Evolutionary conservation across 1,140 invertebrate genomes (phyloP), one percentile per base, ranked within the genome.

Genomic region (Physella acuta): DNA sequence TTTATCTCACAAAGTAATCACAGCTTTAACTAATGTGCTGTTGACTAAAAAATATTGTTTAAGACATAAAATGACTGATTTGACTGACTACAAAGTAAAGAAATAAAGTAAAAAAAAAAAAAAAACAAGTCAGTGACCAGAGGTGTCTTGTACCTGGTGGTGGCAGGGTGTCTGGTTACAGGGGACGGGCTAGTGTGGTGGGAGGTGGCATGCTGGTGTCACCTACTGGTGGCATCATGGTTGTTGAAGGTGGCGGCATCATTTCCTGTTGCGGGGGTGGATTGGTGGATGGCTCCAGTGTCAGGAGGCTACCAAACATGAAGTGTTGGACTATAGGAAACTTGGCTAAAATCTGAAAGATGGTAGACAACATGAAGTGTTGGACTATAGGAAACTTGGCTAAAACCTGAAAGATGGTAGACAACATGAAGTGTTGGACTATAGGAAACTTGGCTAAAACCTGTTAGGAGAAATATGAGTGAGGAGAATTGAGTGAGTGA

Each of bases 241-340:
- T 44, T 11, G 20, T 11, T 44, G 39, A 44, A 11, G 39, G 8
- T 11, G 39, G 39, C 20, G 39, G 39, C 20, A 44, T 8, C 8
- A 44, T 20, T 44, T 44, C 39, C 20, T 11, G 20, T 20, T 44
- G 8, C 14, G 44, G 28, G 2, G 34, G 44, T 49, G 39, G 52
- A 20, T 53, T 58, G 1, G 72, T 72, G n/a, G 59, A 36, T 34
- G 81, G 84, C 33, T 88, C 87, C 51, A 93, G 89, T 2, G 89
- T 87, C 61, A 97, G 86, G 3, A 99, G 82, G 31, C 92, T 94
- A 24, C 98, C 98, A 88, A 99, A 99, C 31, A 95, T 85, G 52
- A 98, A 92, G 85, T 99, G 98, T 83, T 99, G 98, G 63, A 98
- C 91, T 0, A 99, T 93, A 4, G 98, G 98, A 86, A 97, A 99